Evolutionary conservation across 2,113 vertebrate genomes (phyloP).

Genomic region (Spea bombifrons): DNA sequence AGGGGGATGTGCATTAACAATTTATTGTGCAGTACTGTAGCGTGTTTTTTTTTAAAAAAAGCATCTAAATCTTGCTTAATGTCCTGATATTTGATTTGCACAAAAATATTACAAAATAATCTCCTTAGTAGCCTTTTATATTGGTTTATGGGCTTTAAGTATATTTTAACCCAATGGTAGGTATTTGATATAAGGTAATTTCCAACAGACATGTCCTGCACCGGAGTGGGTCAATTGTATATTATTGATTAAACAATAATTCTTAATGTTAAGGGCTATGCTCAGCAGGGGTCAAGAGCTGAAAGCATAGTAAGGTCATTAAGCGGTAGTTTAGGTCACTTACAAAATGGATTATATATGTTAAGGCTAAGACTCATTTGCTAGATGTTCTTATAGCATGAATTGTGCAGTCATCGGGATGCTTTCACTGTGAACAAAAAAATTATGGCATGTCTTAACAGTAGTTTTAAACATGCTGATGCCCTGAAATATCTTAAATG

Average conservation of each 20-base stretch:
- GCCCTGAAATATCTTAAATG: too few species aligned
- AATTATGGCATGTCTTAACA: not conserved
- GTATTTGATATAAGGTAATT: constrained; percentile 18
- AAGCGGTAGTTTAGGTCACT: constrained; percentile 38
- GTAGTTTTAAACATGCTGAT: too few species aligned
- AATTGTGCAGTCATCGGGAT: constrained; percentile 11
- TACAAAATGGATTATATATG: constrained; percentile 40
- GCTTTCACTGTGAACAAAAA: not conserved
- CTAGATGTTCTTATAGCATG: constrained; percentile 13
- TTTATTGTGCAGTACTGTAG: constrained; percentile 46
- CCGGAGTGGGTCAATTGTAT: constrained; percentile 40
- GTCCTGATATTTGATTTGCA: constrained; percentile 18
- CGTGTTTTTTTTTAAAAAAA: constrained; percentile 30
- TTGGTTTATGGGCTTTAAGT: constrained; percentile 23
- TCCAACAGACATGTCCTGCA: constrained; percentile 2
- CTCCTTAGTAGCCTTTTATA: not conserved
- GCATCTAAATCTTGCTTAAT: not conserved
- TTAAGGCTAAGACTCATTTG: constrained; percentile 30
- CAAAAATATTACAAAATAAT: not conserved
- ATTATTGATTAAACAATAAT: constrained; percentile 48
- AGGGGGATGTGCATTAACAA: constrained; percentile 51
- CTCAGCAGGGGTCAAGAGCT: constrained; percentile 37
- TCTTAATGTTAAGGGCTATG: constrained; percentile 39
- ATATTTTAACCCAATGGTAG: constrained; percentile 26
- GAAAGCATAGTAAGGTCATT: constrained; percentile 39